A percentile compares a stretch with the other conserved stretches of the same genome.
These are phyloP conservation scores for Galerucella pusilla DNA, from an alignment of 2,888 invertebrate species.

Conservation along the genomic window DNA sequence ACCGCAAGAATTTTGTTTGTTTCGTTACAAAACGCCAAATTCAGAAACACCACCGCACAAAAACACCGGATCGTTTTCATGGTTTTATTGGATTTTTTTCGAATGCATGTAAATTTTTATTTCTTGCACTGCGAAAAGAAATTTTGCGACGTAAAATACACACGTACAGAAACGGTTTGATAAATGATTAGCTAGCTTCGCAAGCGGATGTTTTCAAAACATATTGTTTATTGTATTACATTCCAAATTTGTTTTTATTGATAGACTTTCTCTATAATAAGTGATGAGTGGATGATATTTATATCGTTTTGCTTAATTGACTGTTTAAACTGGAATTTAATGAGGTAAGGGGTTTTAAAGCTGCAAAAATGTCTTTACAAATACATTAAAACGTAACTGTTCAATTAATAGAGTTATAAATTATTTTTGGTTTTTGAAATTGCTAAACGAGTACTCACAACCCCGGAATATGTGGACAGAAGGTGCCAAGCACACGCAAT, in stretches of 20 bases:
- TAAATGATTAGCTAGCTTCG: neutral
- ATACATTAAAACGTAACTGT: too few species aligned
- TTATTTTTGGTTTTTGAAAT: too few species aligned
- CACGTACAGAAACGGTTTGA: neutral
- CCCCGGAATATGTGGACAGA: too few species aligned
- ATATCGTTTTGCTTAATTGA: neutral
- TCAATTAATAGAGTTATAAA: too few species aligned
- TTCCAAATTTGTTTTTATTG: neutral
- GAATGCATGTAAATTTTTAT: neutral
- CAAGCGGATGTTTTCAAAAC: neutral
- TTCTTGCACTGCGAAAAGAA: neutral
- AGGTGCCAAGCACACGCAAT: too few species aligned
- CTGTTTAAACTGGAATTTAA: neutral
- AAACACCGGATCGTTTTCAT: slow-evolving; percentile 19
- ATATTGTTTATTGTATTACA: neutral
- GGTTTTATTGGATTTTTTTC: slow-evolving; percentile 17
- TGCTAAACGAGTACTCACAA: too few species aligned
- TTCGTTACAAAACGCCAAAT: slow-evolving; percentile 32
- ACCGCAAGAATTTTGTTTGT: slow-evolving; percentile 58
- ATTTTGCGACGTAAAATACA: neutral
- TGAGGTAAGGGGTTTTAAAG: too few species aligned
- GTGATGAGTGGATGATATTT: neutral
- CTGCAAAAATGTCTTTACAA: too few species aligned
- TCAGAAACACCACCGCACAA: slow-evolving; percentile 7
- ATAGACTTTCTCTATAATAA: neutral